Percentiles rank a stretch among this genome's conserved stretches.
Evolutionary conservation across 2,888 invertebrate species (phyloP).

Genomic region (Zele albiditarsus): DNA sequence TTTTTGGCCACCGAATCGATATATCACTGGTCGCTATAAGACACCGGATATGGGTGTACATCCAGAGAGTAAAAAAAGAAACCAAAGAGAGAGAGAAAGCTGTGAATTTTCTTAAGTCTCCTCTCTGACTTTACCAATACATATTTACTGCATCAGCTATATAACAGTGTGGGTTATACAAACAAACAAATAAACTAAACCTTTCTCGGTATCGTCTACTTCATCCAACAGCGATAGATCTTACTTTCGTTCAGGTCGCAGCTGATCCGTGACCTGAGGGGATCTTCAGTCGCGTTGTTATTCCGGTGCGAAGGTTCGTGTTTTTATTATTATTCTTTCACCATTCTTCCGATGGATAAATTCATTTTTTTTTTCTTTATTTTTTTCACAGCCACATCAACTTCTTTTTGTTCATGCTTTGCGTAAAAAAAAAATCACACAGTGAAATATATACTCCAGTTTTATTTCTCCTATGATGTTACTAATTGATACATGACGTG

Average conservation of each 20-base stretch:
- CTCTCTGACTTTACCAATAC: neutral
- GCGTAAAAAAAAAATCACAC: neutral
- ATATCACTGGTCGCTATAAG: conserved; percentile 1
- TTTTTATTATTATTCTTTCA: conserved; percentile 17
- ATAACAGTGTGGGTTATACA: neutral
- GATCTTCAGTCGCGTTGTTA: conserved; percentile 19
- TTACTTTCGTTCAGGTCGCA: conserved; percentile 38
- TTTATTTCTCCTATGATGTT: too few relatives aligned
- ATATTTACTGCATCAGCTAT: neutral
- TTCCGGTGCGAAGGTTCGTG: conserved; percentile 29
- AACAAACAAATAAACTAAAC: conserved; percentile 2
- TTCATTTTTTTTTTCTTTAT: neutral
- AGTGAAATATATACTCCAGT: too few relatives aligned
- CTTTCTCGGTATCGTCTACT: neutral
- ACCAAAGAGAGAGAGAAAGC: conserved; percentile 1
- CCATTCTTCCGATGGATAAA: neutral
- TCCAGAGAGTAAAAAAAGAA: neutral
- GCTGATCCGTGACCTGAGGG: conserved; percentile 34
- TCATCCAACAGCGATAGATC: conserved; percentile 14
- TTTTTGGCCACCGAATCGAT: neutral
- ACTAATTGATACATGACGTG: too few relatives aligned
- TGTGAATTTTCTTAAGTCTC: neutral
- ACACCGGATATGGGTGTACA: conserved; percentile 4
- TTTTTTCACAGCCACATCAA: neutral
- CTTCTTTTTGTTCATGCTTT: neutral